These are phyloP conservation scores for Trichopria drosophilae DNA, from an alignment of 2,888 invertebrate species.

Conservation along the genomic window DNA sequence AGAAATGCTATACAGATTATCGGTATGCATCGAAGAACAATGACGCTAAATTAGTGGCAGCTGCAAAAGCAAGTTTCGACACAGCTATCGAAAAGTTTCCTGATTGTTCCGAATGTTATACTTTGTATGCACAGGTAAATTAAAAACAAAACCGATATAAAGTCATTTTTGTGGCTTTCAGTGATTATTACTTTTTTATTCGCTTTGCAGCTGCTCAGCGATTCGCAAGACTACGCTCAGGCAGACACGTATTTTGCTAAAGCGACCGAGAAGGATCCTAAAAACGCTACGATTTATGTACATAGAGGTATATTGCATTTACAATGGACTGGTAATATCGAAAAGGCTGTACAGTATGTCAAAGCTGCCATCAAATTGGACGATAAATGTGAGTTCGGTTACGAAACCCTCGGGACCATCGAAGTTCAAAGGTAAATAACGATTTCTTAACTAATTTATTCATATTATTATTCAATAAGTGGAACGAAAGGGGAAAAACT, in stretches of 20 bases:
- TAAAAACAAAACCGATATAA: constrained; percentile 3
- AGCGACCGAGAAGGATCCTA: constrained; percentile 79
- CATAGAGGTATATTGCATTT: constrained; percentile 83
- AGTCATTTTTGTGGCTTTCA: too few species aligned
- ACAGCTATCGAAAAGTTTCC: constrained; percentile 78
- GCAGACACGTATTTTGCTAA: constrained; percentile 82
- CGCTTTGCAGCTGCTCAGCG: constrained; percentile 68
- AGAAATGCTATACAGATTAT: constrained; percentile 89
- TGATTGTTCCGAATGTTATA: constrained; percentile 82
- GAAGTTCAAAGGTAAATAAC: constrained; percentile 84
- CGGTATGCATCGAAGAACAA: constrained; percentile 68
- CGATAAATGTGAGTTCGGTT: constrained; percentile 91
- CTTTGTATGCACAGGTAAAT: constrained; percentile 81
- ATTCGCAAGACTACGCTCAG: constrained; percentile 79
- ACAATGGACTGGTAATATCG: constrained; percentile 83
- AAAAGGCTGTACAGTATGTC: constrained; percentile 76
- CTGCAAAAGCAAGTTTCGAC: constrained; percentile 75
- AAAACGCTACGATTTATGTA: constrained; percentile 83
- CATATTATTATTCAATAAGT: too few species aligned
- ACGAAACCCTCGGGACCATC: constrained; percentile 91
- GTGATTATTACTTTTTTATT: constrained; percentile 9
- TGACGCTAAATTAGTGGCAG: constrained; percentile 66
- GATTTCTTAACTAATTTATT: too few species aligned
- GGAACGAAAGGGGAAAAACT: too few species aligned
- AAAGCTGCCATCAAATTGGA: constrained; percentile 84